Base-by-base conservation (phyloP, 2,797 vertebrate genomes). In the Clarias fuscus region DNA sequence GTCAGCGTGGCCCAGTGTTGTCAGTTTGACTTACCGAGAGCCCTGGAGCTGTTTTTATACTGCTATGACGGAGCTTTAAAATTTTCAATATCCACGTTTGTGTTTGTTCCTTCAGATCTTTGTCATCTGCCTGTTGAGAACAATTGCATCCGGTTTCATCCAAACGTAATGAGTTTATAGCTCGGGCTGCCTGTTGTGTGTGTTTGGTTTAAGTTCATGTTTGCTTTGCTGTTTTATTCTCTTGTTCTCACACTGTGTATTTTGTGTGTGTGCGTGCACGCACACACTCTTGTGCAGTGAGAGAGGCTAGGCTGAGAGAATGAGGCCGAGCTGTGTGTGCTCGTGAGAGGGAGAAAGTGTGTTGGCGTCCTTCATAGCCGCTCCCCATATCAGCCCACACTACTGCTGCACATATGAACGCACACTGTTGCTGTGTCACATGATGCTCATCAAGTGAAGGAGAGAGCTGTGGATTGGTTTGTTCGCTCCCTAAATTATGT, bases 341-440 rank as follows among this genome's bases (percentile, higher is more conserved):
- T 48, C 17, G 75, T 18, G 53, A 61, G 77, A 17, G 33, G 22
- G 5, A 15, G 59, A 85, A 18, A 58, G 40, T 84, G 88, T 90
- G 88, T 88, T 90, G 87, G 89, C 85, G 87, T 90, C 88, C 85
- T 87, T 87, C 86, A 81, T 80, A 87, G 80, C 85, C 82, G 80
- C 88, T 89, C 88, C 89, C 85, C 85, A 88, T 85, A 84, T 82
- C 88, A 76, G 82, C 90, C 90, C 87, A 90, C 88, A 87, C 87
- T 86, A 76, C 77, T 84, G 88, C 87, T 87, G 88, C 87, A 89
- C 89, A 90, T 84, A 90, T 83, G 83, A 87, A 86, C 75, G 72
- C 88, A 86, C 37, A 43, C 88, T 90, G 88, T 90, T 90, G 85
- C 90, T 87, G 90, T 90, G 86, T 90, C 90, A 90, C 88, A 89